Evolutionary conservation across 2,113 vertebrate genomes (phyloP), one percentile per base, ranked within the genome.

Genomic region (Nothoprocta pentlandii): DNA sequence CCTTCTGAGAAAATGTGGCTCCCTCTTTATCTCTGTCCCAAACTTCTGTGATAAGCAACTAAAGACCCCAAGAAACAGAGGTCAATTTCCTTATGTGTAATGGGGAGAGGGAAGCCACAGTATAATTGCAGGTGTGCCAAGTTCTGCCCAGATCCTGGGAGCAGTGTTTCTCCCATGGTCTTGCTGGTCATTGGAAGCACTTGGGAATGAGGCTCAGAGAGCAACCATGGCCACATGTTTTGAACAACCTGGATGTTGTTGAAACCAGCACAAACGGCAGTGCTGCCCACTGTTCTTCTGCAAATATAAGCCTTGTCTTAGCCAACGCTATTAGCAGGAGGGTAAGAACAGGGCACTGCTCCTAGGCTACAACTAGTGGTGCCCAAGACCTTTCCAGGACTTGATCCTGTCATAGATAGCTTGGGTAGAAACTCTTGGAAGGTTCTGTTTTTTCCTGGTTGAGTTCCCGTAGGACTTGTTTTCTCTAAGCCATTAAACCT

Each of bases 401-500:
- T 53, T 47, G 20, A 9, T 69, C 13, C 23, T 20, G 26, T 42
- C 17, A n/a, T 16, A 51, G 20, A 34, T 86, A 80, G 78, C 79
- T 0, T 66, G 14, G 36, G 41, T 15, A 70, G n/a, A 94, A 93
- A 73, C 4, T 78, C n/a, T 16, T 69, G 44, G 70, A 75, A 20
- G 66, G 59, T 93, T 73, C 36, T 66, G 3, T 63, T 46, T 93
- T n/a, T n/a, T 90, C 34, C 73, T 75, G 30, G 51, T 81, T 89
- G 62, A 87, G 23, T 93, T 84, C 63, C 74, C 36, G 19, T 64
- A 93, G 53, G 89, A 26, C 36, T 84, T 15, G 30, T 75, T 78
- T 92, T 86, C n/a, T 44, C 11, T 79, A 46, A 59, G 23, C 9
- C 53, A 90, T 93, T 94, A 82, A 82, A 79, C 66, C 53, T 84